Conservation (phyloP, 2,888 invertebrate genomes). For the Criorhina ranunculi region DNA sequence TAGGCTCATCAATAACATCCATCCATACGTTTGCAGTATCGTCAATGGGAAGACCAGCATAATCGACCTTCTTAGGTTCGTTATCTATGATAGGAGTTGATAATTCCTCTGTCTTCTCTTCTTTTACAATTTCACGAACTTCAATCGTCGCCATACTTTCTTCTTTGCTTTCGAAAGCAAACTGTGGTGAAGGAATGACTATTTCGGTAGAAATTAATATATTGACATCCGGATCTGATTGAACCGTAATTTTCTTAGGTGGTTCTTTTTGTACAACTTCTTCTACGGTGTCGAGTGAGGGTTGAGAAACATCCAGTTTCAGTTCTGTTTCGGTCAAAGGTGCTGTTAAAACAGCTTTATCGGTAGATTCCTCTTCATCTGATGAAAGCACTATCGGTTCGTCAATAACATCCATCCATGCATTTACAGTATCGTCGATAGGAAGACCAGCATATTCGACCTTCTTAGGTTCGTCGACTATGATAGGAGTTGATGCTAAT, state of each 20-base stretch:
- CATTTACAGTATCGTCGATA: constrained; percentile 78
- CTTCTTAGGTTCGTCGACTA: constrained; percentile 26
- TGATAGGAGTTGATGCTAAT: constrained; percentile 24
- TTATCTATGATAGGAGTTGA: neutral
- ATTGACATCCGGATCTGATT: neutral
- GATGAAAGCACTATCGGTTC: constrained; percentile 65
- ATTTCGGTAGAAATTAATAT: neutral
- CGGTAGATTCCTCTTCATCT: constrained; percentile 74
- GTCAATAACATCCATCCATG: constrained; percentile 80
- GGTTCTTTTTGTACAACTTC: neutral
- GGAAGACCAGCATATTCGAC: constrained; percentile 77
- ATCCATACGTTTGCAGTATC: constrained; percentile 79
- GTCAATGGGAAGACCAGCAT: constrained; percentile 78
- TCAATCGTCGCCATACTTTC: neutral
- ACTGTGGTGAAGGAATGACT: neutral
- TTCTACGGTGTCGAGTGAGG: neutral
- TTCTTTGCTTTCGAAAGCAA: neutral
- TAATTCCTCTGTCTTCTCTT: neutral
- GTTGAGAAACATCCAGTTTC: neutral
- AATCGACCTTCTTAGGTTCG: constrained; percentile 54
- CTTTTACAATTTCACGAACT: constrained; percentile 8
- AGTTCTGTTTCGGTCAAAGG: neutral
- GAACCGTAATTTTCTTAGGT: neutral
- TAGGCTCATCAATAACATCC: constrained; percentile 78
- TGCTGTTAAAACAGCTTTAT: neutral